A percentile compares a stretch with the other conserved stretches of the same genome.
These are phyloP conservation scores for Papilio xuthus DNA, from an alignment of 1,140 invertebrate genomes.

Conservation along the genomic window DNA sequence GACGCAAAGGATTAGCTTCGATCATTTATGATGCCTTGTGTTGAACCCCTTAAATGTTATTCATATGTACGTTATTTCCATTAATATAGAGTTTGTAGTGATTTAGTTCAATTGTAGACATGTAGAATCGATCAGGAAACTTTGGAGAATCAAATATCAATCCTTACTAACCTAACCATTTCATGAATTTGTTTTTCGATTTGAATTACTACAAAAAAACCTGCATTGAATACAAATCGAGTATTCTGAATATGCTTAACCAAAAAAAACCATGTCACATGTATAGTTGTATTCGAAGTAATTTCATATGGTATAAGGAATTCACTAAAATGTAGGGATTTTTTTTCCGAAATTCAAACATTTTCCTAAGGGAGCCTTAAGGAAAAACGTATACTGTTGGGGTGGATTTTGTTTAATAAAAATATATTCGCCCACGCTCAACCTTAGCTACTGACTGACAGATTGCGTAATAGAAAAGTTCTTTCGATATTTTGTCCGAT, in stretches of 20 bases:
- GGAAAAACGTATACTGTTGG: conserved; percentile 29
- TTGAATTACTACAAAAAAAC: not conserved
- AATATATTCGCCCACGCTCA: conserved; percentile 34
- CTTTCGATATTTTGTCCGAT: not conserved
- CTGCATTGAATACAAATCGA: not conserved
- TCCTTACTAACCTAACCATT: too few relatives aligned
- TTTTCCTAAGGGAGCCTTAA: conserved; percentile 37
- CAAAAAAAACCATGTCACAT: not conserved
- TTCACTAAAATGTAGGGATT: conserved; percentile 28
- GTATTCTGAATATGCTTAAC: not conserved
- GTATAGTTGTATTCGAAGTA: not conserved
- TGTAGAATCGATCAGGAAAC: too few relatives aligned
- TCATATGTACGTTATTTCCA: too few relatives aligned
- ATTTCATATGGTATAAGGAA: conserved; percentile 22
- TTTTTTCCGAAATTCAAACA: conserved; percentile 37
- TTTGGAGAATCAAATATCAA: too few relatives aligned
- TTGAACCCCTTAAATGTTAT: too few relatives aligned
- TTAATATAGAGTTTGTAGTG: too few relatives aligned
- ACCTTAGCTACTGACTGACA: conserved; percentile 31
- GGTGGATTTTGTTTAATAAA: conserved; percentile 37
- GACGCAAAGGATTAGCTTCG: too few relatives aligned
- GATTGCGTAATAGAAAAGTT: conserved; percentile 39
- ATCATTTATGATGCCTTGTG: too few relatives aligned
- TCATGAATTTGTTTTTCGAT: not conserved
- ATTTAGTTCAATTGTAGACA: too few relatives aligned